phyloP scores from a whole-genome alignment of 2,113 vertebrate species.

The Xyrauchen texanus region DNA sequence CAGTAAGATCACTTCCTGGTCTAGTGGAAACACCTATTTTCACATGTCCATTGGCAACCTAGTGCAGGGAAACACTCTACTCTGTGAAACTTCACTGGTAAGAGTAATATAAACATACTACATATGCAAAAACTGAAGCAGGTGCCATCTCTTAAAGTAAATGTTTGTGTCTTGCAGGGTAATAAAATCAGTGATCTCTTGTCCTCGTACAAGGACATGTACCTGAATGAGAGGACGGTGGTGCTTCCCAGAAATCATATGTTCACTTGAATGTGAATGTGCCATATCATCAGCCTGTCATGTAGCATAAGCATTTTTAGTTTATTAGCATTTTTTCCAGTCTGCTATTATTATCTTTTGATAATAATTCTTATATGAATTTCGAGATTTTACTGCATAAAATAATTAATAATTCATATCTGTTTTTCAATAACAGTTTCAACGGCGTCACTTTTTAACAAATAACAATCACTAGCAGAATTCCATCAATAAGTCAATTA shows the following conservation, averaged over 20 bases:
- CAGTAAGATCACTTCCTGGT: slow-evolving; percentile 86
- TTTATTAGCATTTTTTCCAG: no score
- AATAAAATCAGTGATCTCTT: slow-evolving; percentile 89
- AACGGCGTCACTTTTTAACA: no score
- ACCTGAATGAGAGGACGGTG: slow-evolving; percentile 66
- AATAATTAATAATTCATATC: neutral
- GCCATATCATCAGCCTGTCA: no score
- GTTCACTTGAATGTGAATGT: slow-evolving; percentile 47
- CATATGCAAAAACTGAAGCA: no score
- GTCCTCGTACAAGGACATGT: slow-evolving; percentile 81
- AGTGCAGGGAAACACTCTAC: slow-evolving; percentile 75
- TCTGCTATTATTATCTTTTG: no score
- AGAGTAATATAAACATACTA: slow-evolving; percentile 50
- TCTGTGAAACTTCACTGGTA: slow-evolving; percentile 90
- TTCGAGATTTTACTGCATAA: neutral
- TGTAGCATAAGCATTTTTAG: no score
- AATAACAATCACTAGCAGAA: neutral
- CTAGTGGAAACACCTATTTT: slow-evolving; percentile 82
- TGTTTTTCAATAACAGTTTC: neutral
- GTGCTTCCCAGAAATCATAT: slow-evolving; percentile 66
- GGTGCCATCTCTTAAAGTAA: neutral
- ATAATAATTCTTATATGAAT: no score
- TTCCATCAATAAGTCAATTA: neutral
- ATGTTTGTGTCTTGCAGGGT: slow-evolving; percentile 71
- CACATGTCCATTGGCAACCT: slow-evolving; percentile 85